phyloP scores from a whole-genome alignment of 1,140 invertebrate genomes.

The Myzus persicae region DNA sequence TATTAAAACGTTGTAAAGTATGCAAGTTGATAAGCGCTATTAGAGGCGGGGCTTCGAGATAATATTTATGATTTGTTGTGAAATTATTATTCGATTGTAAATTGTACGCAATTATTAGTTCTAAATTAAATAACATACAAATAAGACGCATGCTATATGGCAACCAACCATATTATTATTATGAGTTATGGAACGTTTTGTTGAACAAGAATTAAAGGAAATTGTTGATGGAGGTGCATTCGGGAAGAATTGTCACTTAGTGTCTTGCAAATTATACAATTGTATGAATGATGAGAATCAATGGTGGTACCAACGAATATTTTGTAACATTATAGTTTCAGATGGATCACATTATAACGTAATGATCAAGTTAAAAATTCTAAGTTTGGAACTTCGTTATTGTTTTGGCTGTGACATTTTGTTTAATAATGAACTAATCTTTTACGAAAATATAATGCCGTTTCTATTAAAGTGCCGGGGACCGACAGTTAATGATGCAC shows the following conservation, averaged over 20 bases:
- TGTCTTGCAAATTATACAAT: slow-evolving; percentile 19
- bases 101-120: too few species aligned
- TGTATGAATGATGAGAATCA: background rate
- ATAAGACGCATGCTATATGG: too few species aligned
- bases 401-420: background rate
- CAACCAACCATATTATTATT: too few species aligned
- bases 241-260: slow-evolving; percentile 3
- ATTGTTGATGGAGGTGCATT: background rate
- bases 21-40: too few species aligned
- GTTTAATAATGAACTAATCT: slow-evolving; percentile 52
- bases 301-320: background rate
- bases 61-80: too few species aligned
- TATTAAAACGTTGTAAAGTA: too few species aligned
- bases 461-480: background rate
- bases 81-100: too few species aligned
- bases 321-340: background rate
- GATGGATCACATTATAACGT: background rate
- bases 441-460: slow-evolving; percentile 43
- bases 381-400: background rate
- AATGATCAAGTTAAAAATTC: slow-evolving; percentile 43
- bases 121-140: too few species aligned
- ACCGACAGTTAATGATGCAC: background rate
- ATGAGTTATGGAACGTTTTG: background rate
- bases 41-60: too few species aligned
- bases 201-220: background rate